Conservation (phyloP, 2,888 invertebrate species). For the Aricia artaxerxes region DNA sequence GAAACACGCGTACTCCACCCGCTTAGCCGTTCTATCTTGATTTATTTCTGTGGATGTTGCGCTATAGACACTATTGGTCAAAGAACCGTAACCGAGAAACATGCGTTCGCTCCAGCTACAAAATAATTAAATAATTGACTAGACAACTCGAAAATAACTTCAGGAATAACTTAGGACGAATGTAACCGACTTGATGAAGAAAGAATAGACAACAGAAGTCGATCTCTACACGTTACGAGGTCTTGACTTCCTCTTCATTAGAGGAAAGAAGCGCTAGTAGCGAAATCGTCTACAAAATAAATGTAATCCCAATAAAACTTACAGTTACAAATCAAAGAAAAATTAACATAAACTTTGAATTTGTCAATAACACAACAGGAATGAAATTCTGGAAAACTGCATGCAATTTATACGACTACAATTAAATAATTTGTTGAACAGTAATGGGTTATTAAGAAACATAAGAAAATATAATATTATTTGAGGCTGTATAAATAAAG, state of each 20-base stretch:
- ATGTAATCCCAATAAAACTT: not conserved
- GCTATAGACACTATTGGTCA: not conserved
- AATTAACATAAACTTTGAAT: not conserved
- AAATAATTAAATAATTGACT: slow-evolving; percentile 3
- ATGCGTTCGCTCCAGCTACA: not conserved
- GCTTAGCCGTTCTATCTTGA: too few relatives aligned
- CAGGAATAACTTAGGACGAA: not conserved
- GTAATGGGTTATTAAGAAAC: not conserved
- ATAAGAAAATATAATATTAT: not conserved
- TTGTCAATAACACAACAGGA: slow-evolving; percentile 12
- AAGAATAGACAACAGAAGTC: not conserved
- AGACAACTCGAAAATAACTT: not conserved
- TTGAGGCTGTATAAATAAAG: not conserved
- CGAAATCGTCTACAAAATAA: not conserved
- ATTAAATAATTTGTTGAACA: not conserved
- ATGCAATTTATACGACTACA: slow-evolving; percentile 8
- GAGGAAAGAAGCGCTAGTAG: not conserved
- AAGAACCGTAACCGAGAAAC: slow-evolving; percentile 9
- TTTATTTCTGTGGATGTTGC: not conserved
- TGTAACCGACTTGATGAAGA: not conserved
- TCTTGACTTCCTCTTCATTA: too few relatives aligned
- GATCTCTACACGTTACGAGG: not conserved
- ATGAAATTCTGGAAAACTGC: slow-evolving; percentile 15
- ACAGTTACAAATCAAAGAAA: not conserved
- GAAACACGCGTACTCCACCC: too few relatives aligned